A percentile compares a stretch with the other conserved stretches of the same genome.
Conservation (phyloP, 2,888 invertebrate species). For the Leptinotarsa rubiginosa region DNA sequence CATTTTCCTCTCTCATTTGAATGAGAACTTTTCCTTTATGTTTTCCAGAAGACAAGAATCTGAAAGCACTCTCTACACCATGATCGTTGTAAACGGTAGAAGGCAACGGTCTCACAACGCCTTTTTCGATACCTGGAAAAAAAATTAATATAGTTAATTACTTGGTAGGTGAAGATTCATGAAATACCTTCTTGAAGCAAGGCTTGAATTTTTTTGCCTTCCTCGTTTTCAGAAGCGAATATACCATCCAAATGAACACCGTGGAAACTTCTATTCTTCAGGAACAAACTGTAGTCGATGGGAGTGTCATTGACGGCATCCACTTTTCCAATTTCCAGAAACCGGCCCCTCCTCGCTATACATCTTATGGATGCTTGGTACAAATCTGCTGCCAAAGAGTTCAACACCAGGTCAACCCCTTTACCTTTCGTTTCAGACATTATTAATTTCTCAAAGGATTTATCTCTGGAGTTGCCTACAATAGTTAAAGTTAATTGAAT, state of each 20-base stretch:
- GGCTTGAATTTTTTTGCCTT: constrained; percentile 67
- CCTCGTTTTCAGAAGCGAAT: constrained; percentile 67
- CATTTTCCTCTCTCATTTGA: constrained; percentile 57
- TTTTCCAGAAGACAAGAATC: constrained; percentile 75
- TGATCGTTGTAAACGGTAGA: constrained; percentile 73
- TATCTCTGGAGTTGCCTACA: constrained; percentile 68
- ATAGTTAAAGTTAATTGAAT: constrained; percentile 48
- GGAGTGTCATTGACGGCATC: constrained; percentile 78
- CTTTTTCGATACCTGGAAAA: constrained; percentile 69
- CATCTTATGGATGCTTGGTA: constrained; percentile 77
- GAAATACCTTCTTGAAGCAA: constrained; percentile 68
- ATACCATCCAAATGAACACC: constrained; percentile 82
- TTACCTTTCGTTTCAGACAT: constrained; percentile 81
- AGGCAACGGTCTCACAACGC: constrained; percentile 77
- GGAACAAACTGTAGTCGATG: constrained; percentile 73
- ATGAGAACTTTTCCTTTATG: constrained; percentile 82
- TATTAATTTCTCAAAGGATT: constrained; percentile 88
- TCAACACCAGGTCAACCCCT: constrained; percentile 91
- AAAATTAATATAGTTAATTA: not conserved
- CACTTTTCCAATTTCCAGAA: constrained; percentile 88
- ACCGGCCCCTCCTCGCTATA: constrained; percentile 73
- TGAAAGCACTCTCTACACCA: constrained; percentile 79
- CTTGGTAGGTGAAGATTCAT: no score
- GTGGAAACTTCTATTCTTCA: constrained; percentile 80
- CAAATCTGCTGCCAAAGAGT: constrained; percentile 92